Percentiles rank a stretch among this genome's conserved stretches.
phyloP scores from a whole-genome alignment of 2,888 invertebrate species.

The Aricia artaxerxes region DNA sequence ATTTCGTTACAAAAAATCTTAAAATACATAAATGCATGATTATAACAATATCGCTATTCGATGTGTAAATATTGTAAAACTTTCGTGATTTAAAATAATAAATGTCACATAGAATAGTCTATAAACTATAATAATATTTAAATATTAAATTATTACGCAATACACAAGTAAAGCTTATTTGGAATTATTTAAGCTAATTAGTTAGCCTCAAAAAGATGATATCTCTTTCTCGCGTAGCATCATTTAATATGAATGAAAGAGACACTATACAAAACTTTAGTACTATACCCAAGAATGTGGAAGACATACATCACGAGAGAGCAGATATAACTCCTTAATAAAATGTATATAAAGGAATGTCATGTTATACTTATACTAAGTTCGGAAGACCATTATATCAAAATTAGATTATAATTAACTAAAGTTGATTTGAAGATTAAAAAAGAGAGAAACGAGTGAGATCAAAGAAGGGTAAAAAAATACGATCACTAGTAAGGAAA shows the following conservation, averaged over 20 bases:
- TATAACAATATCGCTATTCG: slow-evolving; percentile 7
- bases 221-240: neutral
- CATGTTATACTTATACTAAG: neutral
- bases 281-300: neutral
- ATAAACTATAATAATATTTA: neutral
- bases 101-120: neutral
- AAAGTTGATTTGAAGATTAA: neutral
- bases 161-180: slow-evolving; percentile 3
- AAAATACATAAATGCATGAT: neutral
- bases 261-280: neutral
- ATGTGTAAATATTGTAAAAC: neutral
- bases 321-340: neutral
- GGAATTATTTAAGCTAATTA: neutral
- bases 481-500: neutral
- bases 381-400: neutral
- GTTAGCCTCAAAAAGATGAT: neutral
- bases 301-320: neutral
- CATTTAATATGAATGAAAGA: neutral
- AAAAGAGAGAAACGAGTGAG: neutral
- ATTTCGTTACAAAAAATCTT: neutral
- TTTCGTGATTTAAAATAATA: neutral
- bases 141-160: neutral
- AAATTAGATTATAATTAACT: neutral
- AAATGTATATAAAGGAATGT: neutral
- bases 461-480: neutral